Base-by-base conservation (phyloP, 2,113 vertebrate genomes). In the Malurus cyaneus region DNA sequence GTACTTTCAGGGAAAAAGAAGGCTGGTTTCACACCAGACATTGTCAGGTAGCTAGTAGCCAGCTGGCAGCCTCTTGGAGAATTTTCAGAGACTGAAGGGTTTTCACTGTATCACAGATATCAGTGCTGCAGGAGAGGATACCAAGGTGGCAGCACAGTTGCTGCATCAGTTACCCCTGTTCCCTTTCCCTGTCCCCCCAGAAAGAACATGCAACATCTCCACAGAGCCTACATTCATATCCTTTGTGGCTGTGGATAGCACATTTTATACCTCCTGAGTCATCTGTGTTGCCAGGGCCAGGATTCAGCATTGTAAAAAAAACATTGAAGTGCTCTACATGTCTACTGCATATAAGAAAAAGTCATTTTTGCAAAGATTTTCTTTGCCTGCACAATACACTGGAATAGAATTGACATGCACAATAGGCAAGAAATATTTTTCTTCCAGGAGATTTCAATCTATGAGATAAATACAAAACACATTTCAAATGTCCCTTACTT, bases 361-460 rank as follows among this genome's bases (percentile, higher is more conserved):
- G n/a, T 39, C 28, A 47, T 71, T 92, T 90, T 90, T 44, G 21
- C 71, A 59, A 86, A 90, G n/a, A 69, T 86, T 96, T 90, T 88
- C 34, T 77, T 88, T 86, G 62, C 25, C 49, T 73, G 44, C 56
- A 86, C 71, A 86, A 65, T 50, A 88, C 61, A 60, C 39, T 74
- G 60, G 71, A 96, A 88, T 60, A 80, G 56, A 95, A 86, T 64
- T 78, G 85, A 74, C 47, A 67, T 17, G 52, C n/a, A 93, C 52
- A 49, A 86, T 14, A 88, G 76, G 53, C 72, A 92, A 88, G 76
- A 91, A 90, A 86, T 71, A 69, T 29, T 86, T 90, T 77, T 81
- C 76, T 86, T 90, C 64, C 31, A 64, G 82, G 53, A 94, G 69
- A 57, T 94, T 92, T 93, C 82, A 61, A 34, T 78, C 54, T 72